phyloP scores from a whole-genome alignment of 2,113 vertebrate species.

The Electrona antarctica region DNA sequence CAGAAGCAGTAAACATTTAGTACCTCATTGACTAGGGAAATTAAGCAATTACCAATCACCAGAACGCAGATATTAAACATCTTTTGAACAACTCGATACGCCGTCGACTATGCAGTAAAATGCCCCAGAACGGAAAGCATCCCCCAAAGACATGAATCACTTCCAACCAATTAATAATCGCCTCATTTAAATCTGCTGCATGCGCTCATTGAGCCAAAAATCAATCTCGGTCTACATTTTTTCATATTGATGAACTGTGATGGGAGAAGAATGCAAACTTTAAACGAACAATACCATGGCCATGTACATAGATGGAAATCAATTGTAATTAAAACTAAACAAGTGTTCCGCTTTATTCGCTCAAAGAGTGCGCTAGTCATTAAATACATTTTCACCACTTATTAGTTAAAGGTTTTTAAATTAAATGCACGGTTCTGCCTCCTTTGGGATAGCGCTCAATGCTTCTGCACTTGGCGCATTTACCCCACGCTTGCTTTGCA shows the following conservation, averaged over 20 bases:
- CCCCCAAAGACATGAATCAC: conserved; percentile 59
- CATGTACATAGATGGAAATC: conserved; percentile 87
- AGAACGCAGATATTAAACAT: conserved; percentile 44
- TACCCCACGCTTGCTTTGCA: conserved; percentile 72
- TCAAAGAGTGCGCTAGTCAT: conserved; percentile 83
- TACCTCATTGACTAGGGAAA: conserved; percentile 45
- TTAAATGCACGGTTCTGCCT: conserved; percentile 74
- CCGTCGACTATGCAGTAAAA: conserved; percentile 49
- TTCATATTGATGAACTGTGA: conserved; percentile 62
- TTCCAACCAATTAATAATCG: conserved; percentile 65
- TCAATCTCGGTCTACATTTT: conserved; percentile 65
- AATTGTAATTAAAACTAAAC: conserved; percentile 93
- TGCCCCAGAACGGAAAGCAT: conserved; percentile 41
- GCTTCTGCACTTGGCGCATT: conserved; percentile 70
- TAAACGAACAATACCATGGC: conserved; percentile 72
- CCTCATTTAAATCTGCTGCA: conserved; percentile 56
- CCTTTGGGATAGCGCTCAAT: conserved; percentile 81
- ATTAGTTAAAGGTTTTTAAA: conserved; percentile 85
- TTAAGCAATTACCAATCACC: conserved; percentile 59
- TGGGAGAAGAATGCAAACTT: conserved; percentile 63
- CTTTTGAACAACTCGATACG: conserved; percentile 55
- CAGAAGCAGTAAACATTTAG: conserved; percentile 18
- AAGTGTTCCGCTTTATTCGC: conserved; percentile 83
- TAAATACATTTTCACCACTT: conserved; percentile 87
- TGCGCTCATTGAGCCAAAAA: conserved; percentile 55